Percentiles rank a stretch among this genome's conserved stretches.
Evolutionary conservation across 23 tunicate species (phyloP).

Genomic region (Diplosoma virens): DNA sequence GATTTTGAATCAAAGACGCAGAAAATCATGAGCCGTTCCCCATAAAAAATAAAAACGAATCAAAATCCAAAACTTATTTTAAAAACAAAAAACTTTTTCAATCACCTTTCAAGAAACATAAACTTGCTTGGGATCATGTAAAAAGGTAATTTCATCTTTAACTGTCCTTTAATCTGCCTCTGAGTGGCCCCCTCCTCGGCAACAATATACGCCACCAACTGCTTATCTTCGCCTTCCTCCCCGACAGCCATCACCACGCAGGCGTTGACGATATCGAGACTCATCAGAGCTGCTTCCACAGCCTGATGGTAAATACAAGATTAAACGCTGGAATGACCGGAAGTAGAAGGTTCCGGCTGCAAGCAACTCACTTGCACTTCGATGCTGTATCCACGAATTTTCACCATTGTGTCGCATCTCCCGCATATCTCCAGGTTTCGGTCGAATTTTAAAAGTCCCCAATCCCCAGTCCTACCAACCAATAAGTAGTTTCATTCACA

Average conservation of each 20-base stretch:
- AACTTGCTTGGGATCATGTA: constrained; percentile 89
- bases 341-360: neutral
- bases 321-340: neutral
- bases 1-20: too few relatives aligned
- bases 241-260: constrained; percentile 91
- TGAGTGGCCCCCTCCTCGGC: constrained; percentile 43
- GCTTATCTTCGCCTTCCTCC: constrained; percentile 88
- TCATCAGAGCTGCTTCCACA: constrained; percentile 81
- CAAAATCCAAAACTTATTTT: too few relatives aligned
- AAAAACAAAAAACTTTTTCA: too few relatives aligned
- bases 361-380: constrained; percentile 57
- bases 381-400: constrained; percentile 91
- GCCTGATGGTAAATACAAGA: constrained; percentile 40
- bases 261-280: constrained; percentile 44
- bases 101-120: constrained; percentile 74
- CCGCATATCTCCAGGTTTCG: constrained; percentile 87
- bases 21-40: too few relatives aligned
- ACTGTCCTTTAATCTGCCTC: constrained; percentile 35
- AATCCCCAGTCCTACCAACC: constrained; percentile 70
- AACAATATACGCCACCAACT: constrained; percentile 80
- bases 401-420: constrained; percentile 95
- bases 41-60: too few relatives aligned
- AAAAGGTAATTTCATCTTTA: constrained; percentile 68
- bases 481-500: neutral
- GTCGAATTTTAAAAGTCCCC: constrained; percentile 76